Percentiles rank a stretch among this genome's conserved stretches.
Conservation (phyloP, 2,113 vertebrate species). For the Ursus arctos region DNA sequence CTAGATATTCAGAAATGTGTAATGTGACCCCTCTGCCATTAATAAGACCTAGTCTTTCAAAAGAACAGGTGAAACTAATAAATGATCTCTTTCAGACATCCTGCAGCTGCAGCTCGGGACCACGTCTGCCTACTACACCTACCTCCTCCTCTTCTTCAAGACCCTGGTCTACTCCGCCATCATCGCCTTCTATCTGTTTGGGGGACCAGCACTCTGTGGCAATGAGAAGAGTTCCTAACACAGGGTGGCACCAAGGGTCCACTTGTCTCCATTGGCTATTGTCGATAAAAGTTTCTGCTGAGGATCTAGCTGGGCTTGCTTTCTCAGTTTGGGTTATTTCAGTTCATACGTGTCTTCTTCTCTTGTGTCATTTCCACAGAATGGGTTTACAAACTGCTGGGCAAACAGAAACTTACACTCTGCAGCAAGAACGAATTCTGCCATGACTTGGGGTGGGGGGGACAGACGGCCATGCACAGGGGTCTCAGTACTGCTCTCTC, state of each 20-base stretch:
- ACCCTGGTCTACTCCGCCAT: conserved; percentile 78
- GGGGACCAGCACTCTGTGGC: background rate
- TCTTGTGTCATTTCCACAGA: background rate
- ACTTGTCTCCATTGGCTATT: background rate
- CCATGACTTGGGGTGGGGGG: background rate
- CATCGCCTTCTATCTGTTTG: conserved; percentile 68
- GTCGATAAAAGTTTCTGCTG: background rate
- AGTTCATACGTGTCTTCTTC: background rate
- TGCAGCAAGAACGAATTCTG: background rate
- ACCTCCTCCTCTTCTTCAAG: conserved; percentile 85
- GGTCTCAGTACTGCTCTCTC: accelerated
- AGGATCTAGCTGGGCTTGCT: background rate
- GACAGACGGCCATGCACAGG: accelerated
- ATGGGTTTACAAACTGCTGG: background rate
- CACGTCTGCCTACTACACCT: conserved; percentile 82
- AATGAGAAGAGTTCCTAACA: background rate
- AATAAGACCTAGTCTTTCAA: background rate
- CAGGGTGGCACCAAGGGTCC: background rate
- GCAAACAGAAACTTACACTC: background rate
- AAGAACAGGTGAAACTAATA: background rate
- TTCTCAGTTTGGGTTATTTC: background rate
- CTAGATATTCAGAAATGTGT: background rate
- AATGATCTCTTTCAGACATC: background rate
- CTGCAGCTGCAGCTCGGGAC: conserved; percentile 73
- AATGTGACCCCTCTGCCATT: background rate